A percentile compares a stretch with the other conserved stretches of the same genome.
Evolutionary conservation across 2,797 vertebrate species (phyloP).

Genomic region (Amblyopsis hoosieri): DNA sequence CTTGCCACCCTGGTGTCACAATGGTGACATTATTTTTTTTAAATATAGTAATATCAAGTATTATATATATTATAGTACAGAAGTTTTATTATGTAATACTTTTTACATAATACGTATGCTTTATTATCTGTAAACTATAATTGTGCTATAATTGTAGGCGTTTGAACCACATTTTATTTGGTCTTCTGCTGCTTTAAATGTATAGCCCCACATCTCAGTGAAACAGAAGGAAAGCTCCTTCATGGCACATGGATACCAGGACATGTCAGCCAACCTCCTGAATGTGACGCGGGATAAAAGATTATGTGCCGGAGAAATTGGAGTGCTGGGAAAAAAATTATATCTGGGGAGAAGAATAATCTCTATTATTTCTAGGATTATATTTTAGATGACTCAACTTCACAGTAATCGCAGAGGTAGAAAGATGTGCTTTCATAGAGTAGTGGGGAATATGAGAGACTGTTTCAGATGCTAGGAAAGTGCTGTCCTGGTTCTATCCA

Average conservation of each 20-base stretch:
- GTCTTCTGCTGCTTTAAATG: constrained; percentile 23
- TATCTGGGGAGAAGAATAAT: constrained; percentile 57
- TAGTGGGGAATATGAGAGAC: constrained; percentile 34
- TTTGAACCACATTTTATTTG: not conserved
- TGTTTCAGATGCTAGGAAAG: constrained; percentile 39
- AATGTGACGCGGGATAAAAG: constrained; percentile 53
- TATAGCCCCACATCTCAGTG: constrained; percentile 37
- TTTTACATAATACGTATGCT: too few species aligned
- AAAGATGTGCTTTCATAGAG: constrained; percentile 44
- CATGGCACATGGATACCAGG: constrained; percentile 41
- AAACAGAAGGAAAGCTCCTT: constrained; percentile 23
- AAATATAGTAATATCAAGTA: too few species aligned
- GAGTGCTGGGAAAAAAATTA: constrained; percentile 37
- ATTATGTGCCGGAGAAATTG: constrained; percentile 63
- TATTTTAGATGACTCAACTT: constrained; percentile 68
- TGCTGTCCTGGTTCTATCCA: constrained; percentile 52
- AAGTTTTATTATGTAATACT: too few species aligned
- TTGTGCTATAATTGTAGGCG: too few species aligned
- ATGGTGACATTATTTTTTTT: too few species aligned
- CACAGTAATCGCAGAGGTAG: constrained; percentile 52
- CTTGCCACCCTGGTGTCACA: too few species aligned
- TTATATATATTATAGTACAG: too few species aligned
- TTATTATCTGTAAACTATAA: too few species aligned
- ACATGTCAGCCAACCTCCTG: constrained; percentile 49
- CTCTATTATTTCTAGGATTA: constrained; percentile 73